Evolutionary conservation across 2,797 vertebrate genomes (phyloP), one percentile per base, ranked within the genome.

Genomic region (Sphenodon punctatus): DNA sequence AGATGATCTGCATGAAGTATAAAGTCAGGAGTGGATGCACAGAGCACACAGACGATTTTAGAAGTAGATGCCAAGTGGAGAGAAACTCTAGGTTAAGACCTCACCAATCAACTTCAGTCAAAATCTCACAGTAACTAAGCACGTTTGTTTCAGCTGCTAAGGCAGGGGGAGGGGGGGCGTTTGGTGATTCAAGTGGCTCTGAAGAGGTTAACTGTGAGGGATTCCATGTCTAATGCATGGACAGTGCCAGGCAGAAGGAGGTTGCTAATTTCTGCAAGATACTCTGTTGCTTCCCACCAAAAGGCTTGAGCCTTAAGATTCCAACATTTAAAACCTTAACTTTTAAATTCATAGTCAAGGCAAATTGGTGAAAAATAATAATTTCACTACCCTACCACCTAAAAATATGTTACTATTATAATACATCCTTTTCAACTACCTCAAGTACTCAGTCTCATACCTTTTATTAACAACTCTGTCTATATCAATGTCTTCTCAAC

Each of bases 211-310:
- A n/a, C 32, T 38, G 51, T 17, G 8, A 4, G 6, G 25, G 20
- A 17, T 34, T 67, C 0, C 30, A 53, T n/a, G n/a, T n/a, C 48
- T 32, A 63, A 23, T 30, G 32, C 38, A 30, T 3, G 3, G 39
- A 56, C 49, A 70, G 60, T 43, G 3, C 11, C 0, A 0, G 32
- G 43, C 41, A 14, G 3, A 27, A 10, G 63, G 34, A 53, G 45
- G 27, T 66, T 77, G 38, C 39, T 25, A 59, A 43, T 2, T 51
- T 43, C 53, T 3, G 6, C 25, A 48, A 20, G 48, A 5, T 65
- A 46, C 42, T 84, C 22, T 4, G 0, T 0, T 5, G 36, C n/a
- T 39, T 75, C 30, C 61, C 45, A 79, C 63, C 60, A 17, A 25
- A 2, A 0, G 3, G 20, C 20, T 6, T 32, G 19, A n/a, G 7